Percentiles rank a stretch among this genome's conserved stretches.
These are phyloP conservation scores for Nymphicus hollandicus DNA, from an alignment of 2,113 vertebrate species.

Conservation along the genomic window DNA sequence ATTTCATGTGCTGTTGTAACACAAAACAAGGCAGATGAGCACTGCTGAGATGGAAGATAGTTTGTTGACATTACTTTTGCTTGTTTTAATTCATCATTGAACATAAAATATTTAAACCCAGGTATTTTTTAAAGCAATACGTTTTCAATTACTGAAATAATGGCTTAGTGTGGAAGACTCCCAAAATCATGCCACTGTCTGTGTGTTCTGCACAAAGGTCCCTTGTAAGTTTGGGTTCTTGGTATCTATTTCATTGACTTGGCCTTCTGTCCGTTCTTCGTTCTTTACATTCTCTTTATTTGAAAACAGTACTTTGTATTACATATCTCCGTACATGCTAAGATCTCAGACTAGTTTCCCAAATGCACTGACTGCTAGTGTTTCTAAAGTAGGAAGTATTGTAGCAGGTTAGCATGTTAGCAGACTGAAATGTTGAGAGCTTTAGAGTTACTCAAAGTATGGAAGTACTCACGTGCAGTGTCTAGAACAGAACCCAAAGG, in stretches of 20 bases:
- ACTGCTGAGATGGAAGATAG: not conserved
- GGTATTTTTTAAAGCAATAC: not conserved
- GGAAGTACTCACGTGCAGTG: not conserved
- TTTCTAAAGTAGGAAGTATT: not conserved
- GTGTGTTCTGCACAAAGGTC: not conserved
- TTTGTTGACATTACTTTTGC: not conserved
- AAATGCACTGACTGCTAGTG: not conserved
- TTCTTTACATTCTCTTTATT: not conserved
- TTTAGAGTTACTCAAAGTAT: not conserved
- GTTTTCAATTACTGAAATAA: not conserved
- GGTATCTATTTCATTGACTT: not conserved
- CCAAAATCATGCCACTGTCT: not conserved
- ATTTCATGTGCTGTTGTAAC: not conserved
- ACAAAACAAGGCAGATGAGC: not conserved
- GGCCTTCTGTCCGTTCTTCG: not conserved
- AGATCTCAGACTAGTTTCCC: not conserved
- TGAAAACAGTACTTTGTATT: not conserved
- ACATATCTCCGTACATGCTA: accelerated
- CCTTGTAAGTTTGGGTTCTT: not conserved
- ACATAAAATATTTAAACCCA: not conserved
- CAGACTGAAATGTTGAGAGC: not conserved
- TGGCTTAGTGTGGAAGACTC: not conserved
- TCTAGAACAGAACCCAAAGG: not conserved
- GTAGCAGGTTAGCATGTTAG: not conserved
- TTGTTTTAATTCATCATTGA: not conserved